A percentile compares a stretch with the other conserved stretches of the same genome.
Conservation (phyloP, 2,113 vertebrate genomes). For the Athene cunicularia region DNA sequence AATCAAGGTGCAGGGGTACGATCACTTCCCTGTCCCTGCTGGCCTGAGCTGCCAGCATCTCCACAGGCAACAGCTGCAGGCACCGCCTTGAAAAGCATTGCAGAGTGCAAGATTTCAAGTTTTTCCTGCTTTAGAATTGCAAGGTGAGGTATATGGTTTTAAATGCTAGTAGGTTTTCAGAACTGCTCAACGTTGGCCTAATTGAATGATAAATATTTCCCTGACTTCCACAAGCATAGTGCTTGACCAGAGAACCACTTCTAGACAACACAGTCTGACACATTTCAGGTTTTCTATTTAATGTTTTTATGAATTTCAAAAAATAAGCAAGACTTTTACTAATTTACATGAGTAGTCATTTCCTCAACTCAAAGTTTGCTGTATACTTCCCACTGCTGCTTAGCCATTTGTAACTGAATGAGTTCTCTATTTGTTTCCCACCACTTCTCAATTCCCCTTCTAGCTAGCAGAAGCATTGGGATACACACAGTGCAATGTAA, state of each 20-base stretch:
- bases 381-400: background rate
- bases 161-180: background rate
- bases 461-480: background rate
- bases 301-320: background rate
- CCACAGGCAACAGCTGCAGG: background rate
- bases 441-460: background rate
- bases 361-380: background rate
- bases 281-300: background rate
- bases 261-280: background rate
- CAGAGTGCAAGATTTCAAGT: background rate
- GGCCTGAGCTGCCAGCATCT: background rate
- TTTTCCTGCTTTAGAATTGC: background rate
- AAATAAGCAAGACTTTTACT: background rate
- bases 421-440: background rate
- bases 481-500: background rate
- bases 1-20: too few relatives aligned
- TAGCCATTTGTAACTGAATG: background rate
- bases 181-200: background rate
- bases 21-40: too few relatives aligned
- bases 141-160: background rate
- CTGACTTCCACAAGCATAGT: background rate
- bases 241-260: background rate
- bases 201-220: background rate
- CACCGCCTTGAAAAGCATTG: background rate
- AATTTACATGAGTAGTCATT: background rate